A percentile compares a stretch with the other conserved stretches of the same genome.
Evolutionary conservation across 2,888 invertebrate species (phyloP).

Genomic region (Stenolophus ochropezus): DNA sequence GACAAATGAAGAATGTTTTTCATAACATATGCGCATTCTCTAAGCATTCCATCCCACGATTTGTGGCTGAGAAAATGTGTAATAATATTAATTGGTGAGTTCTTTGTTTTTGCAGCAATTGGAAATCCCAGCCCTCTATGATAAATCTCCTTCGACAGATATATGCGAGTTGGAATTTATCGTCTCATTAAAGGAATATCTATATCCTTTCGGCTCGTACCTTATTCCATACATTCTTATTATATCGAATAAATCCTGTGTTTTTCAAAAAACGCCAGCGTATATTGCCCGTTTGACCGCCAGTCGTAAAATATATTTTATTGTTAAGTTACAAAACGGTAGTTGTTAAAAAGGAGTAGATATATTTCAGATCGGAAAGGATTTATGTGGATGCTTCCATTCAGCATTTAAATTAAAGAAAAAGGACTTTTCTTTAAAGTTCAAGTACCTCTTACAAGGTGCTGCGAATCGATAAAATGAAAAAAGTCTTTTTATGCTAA

Average conservation of each 20-base stretch:
- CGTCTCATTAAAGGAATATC: constrained; percentile 54
- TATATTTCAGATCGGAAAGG: constrained; percentile 48
- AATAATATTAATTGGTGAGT: constrained; percentile 11
- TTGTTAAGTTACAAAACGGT: constrained; percentile 49
- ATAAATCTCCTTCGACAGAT: constrained; percentile 48
- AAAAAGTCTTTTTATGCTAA: not conserved
- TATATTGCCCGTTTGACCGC: constrained; percentile 19
- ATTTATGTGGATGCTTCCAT: constrained; percentile 49
- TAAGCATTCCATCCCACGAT: not conserved
- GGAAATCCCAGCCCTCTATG: constrained; percentile 11
- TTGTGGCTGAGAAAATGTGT: not conserved
- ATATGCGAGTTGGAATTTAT: constrained; percentile 47
- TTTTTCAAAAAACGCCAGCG: constrained; percentile 29
- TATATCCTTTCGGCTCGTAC: constrained; percentile 39
- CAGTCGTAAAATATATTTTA: constrained; percentile 57
- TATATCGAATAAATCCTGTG: constrained; percentile 51
- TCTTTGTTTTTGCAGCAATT: not conserved
- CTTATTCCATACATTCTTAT: constrained; percentile 45
- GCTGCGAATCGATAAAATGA: not conserved
- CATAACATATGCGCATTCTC: not conserved
- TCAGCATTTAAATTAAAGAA: constrained; percentile 41
- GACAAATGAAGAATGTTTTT: no score
- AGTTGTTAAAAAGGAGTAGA: constrained; percentile 57
- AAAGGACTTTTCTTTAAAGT: constrained; percentile 17
- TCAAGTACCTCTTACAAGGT: not conserved